Evolutionary conservation across 2,888 invertebrate species (phyloP), one percentile per base, ranked within the genome.

Genomic region (Deilephila porcellus): DNA sequence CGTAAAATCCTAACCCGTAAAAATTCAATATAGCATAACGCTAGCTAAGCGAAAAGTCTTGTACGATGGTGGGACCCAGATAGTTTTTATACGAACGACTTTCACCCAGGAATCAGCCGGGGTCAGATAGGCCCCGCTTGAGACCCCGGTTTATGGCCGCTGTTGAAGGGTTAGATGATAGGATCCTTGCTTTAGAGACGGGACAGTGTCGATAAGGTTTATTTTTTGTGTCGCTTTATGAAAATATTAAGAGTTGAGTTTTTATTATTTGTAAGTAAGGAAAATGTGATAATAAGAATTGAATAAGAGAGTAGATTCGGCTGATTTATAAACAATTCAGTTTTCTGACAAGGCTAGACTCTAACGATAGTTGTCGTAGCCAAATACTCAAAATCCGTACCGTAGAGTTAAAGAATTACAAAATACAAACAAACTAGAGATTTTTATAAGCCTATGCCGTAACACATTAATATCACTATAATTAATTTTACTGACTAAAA

Each of bases 31-130:
- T 73, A 62, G 56, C 56, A 56, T 34, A 62, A 62, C 52, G 71
- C 37, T 20, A 67, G 29, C 60, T 76, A 78, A 76, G 78, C 77
- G 75, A 76, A 77, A 80, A 79, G 77, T 77, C 80, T 77, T 80
- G 78, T 80, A 78, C 77, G 74, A 64, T 64, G 62, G 63, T 20
- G 19, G 60, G 8, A 62, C 32, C 56, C 11, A 71, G 63, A 56
- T 34, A 71, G 53, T 71, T 62, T 37, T 71, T 73, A 63, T 71
- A 71, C 53, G 73, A 63, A 73, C 63, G 71, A 53, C 45, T 73
- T 71, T 73, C 52, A 73, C 73, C 73, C 70, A 71, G 62, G 70
- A 62, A 73, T 63, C 71, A 71, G 62, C 62, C 53, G 60, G 75
- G 75, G 75, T 71, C 73, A 71, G 71, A 75, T 73, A 73, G 73